These are phyloP conservation scores for Trichonephila clavata DNA, from an alignment of 1,140 invertebrate species.

Conservation along the genomic window DNA sequence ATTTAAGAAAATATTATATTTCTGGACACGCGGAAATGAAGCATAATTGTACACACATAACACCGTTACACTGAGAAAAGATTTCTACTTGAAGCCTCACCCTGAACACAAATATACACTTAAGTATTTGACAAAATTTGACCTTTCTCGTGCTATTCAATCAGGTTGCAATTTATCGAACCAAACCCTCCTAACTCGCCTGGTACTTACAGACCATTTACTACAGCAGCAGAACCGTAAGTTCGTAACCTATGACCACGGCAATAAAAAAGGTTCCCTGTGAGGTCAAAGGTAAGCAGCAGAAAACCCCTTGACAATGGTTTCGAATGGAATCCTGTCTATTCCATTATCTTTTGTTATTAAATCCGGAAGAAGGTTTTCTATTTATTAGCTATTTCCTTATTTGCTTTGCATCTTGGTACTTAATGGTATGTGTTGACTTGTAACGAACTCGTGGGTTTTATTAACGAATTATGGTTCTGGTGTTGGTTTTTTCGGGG, in stretches of 20 bases:
- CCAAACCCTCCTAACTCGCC: background rate
- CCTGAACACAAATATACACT: background rate
- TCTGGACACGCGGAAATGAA: background rate
- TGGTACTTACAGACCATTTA: background rate
- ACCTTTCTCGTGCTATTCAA: background rate
- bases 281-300: background rate
- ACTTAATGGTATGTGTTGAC: too few relatives aligned
- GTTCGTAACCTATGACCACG: background rate
- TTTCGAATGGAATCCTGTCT: background rate
- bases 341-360: background rate
- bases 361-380: background rate
- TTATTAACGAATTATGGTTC: too few relatives aligned
- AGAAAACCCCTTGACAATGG: too few relatives aligned
- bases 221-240: background rate
- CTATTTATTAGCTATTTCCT: background rate
- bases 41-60: background rate
- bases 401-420: too few relatives aligned
- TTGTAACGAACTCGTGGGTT: too few relatives aligned
- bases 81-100: background rate
- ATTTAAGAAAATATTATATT: background rate
- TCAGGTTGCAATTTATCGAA: background rate
- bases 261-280: background rate
- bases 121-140: constrained; percentile 6
- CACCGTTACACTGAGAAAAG: background rate
- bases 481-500: too few relatives aligned